Conservation (phyloP, 2,888 invertebrate genomes). For the Margaritifera margaritifera region DNA sequence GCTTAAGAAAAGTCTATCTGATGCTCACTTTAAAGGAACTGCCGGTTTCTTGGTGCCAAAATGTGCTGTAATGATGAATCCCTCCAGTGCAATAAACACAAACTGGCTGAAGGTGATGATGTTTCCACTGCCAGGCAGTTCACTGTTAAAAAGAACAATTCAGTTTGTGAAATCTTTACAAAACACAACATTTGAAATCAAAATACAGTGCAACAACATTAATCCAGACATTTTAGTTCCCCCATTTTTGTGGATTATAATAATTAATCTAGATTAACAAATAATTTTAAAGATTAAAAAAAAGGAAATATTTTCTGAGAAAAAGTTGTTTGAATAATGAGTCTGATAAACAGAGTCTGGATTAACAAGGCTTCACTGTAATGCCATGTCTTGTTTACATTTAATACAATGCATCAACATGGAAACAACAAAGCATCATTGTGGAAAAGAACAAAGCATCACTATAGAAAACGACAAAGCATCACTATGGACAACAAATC, state of each 20-base stretch:
- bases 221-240: background rate
- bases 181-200: background rate
- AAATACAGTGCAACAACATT: background rate
- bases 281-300: background rate
- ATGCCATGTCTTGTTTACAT: too few species aligned
- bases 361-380: too few species aligned
- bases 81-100: slow-evolving; percentile 89
- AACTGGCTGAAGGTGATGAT: slow-evolving; percentile 97
- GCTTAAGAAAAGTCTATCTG: too few species aligned
- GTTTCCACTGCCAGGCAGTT: slow-evolving; percentile 88
- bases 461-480: too few species aligned
- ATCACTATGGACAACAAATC: too few species aligned
- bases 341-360: too few species aligned
- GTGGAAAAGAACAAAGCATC: too few species aligned
- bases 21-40: slow-evolving; percentile 78
- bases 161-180: background rate
- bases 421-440: too few species aligned
- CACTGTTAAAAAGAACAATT: slow-evolving; percentile 2
- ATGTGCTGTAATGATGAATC: slow-evolving; percentile 85
- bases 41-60: slow-evolving; percentile 84
- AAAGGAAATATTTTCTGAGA: too few species aligned
- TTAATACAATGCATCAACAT: too few species aligned
- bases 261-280: background rate
- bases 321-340: too few species aligned
- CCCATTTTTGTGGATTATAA: background rate